phyloP scores from a whole-genome alignment of 64 coral and sea anemone genomes.

The Dendrophyllia cribrosa region DNA sequence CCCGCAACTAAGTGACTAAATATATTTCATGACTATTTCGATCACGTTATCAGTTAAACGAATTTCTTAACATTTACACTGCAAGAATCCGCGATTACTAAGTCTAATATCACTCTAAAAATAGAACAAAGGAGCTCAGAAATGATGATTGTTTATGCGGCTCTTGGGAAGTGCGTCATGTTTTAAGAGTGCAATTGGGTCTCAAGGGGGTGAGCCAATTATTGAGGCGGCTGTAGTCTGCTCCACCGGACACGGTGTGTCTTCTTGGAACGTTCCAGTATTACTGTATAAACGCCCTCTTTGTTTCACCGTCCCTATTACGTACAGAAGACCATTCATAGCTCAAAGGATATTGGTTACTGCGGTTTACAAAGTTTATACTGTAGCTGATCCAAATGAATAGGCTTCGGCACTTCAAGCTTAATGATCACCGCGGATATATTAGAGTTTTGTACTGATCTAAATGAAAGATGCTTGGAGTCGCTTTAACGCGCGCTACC shows the following conservation, averaged over 20 bases:
- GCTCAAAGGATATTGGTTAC: not conserved
- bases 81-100: not conserved
- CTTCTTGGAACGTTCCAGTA: not conserved
- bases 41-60: not conserved
- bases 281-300: not conserved
- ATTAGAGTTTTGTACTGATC: not conserved
- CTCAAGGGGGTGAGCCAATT: not conserved
- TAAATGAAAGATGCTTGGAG: not conserved
- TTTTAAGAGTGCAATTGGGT: not conserved
- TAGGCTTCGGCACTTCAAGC: not conserved
- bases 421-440: not conserved
- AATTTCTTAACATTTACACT: constrained; percentile 1
- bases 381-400: constrained; percentile 1
- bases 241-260: constrained; percentile 1
- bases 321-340: not conserved
- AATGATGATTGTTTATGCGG: constrained; percentile 30
- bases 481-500: not conserved
- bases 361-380: not conserved
- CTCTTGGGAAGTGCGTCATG: not conserved
- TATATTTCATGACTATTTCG: not conserved
- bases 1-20: not conserved
- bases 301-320: constrained; percentile 10
- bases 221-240: not conserved
- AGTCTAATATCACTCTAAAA: constrained; percentile 17
- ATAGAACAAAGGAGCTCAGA: constrained; percentile 12